Evolutionary conservation across 2,888 invertebrate genomes (phyloP).

Genomic region (Ligdia adustata): DNA sequence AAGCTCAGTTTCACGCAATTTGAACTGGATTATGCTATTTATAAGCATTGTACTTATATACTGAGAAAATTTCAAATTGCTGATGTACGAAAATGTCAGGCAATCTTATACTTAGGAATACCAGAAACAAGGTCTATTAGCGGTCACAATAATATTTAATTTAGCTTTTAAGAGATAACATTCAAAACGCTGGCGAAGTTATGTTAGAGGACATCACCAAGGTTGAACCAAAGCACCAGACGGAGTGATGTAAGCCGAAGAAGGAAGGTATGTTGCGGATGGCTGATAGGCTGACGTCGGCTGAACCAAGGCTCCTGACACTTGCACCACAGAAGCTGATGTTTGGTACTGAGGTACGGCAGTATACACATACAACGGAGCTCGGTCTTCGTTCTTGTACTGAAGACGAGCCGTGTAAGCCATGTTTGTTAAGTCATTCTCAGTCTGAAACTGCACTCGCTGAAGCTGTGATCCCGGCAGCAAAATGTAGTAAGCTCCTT

Average conservation of each 20-base stretch:
- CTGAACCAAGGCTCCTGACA: slow-evolving; percentile 56
- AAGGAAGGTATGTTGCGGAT: neutral
- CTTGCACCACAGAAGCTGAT: slow-evolving; percentile 40
- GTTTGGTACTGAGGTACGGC: slow-evolving; percentile 60
- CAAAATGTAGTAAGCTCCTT: slow-evolving; percentile 86
- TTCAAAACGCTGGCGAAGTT: too few species aligned
- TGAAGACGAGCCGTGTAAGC: slow-evolving; percentile 86
- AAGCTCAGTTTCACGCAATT: slow-evolving; percentile 4
- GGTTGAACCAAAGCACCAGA: slow-evolving; percentile 46
- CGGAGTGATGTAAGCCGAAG: slow-evolving; percentile 20
- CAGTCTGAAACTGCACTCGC: slow-evolving; percentile 84
- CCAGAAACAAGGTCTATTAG: too few species aligned
- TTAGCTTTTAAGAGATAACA: too few species aligned
- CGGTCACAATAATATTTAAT: too few species aligned
- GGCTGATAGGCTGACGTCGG: slow-evolving; percentile 41
- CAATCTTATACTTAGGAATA: too few species aligned
- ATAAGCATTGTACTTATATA: too few species aligned
- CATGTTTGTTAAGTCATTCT: slow-evolving; percentile 82
- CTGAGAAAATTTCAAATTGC: slow-evolving; percentile 7
- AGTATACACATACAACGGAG: slow-evolving; percentile 85
- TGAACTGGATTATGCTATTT: too few species aligned
- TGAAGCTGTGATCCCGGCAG: slow-evolving; percentile 86
- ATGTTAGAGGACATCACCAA: slow-evolving; percentile 33
- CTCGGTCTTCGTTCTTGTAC: slow-evolving; percentile 86
- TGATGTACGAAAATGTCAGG: too few species aligned